Evolutionary conservation across 2,888 invertebrate species (phyloP).

Genomic region (Augochlorella aurata): DNA sequence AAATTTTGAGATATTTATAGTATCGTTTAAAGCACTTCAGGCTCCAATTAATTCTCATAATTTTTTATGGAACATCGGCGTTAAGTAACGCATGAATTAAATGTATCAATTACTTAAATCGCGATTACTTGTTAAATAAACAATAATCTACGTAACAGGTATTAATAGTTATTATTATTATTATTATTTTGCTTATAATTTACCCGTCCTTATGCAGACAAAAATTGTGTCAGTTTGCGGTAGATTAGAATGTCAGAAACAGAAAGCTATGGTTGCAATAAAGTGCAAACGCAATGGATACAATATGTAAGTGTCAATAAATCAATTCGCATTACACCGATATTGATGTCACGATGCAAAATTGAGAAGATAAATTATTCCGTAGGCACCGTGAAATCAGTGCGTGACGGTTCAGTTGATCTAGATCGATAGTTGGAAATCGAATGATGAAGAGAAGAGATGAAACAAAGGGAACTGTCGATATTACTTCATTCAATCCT

Average conservation of each 20-base stretch:
- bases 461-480: constrained; percentile 36
- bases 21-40: not conserved
- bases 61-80: no score
- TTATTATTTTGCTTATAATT: no score
- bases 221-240: not conserved
- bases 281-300: not conserved
- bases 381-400: constrained; percentile 58
- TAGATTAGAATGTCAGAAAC: not conserved
- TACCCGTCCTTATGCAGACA: not conserved
- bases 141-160: not conserved
- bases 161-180: no score
- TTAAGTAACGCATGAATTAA: no score
- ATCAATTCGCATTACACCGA: constrained; percentile 16
- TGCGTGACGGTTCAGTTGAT: constrained; percentile 62
- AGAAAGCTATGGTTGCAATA: not conserved
- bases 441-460: constrained; percentile 46
- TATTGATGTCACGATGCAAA: constrained; percentile 40
- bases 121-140: not conserved
- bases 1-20: not conserved
- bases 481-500: constrained; percentile 9
- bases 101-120: no score
- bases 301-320: constrained; percentile 3
- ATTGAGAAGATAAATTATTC: constrained; percentile 53
- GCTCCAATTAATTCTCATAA: no score
- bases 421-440: constrained; percentile 57